phyloP scores from a whole-genome alignment of 2,797 vertebrate genomes.

The Rallus crepitans region DNA sequence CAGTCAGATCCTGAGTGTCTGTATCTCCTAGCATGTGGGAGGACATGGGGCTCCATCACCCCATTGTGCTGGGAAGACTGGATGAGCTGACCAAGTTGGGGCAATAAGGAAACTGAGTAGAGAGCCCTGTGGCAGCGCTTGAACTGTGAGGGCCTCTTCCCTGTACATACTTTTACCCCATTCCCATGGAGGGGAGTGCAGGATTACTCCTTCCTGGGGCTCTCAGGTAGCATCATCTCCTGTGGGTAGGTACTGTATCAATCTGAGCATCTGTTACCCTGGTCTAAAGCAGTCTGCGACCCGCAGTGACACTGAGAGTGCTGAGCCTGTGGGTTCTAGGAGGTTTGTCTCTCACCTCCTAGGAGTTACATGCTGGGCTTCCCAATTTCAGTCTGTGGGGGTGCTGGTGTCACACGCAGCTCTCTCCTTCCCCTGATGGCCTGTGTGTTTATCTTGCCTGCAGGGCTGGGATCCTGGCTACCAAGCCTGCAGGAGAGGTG shows the following conservation, averaged over 20 bases:
- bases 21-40: background rate
- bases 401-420: background rate
- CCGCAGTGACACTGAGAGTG: background rate
- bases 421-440: rapidly evolving
- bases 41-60: rapidly evolving
- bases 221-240: background rate
- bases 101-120: background rate
- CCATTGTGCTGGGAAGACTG: background rate
- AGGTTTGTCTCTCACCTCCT: background rate
- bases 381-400: rapidly evolving
- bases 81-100: background rate
- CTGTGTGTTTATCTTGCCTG: background rate
- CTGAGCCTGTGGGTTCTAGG: background rate
- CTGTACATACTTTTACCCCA: rapidly evolving
- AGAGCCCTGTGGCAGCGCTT: background rate
- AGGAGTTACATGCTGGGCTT: rapidly evolving
- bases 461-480: constrained; percentile 89
- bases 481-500: constrained; percentile 84
- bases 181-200: background rate
- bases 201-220: background rate
- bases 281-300: background rate
- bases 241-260: rapidly evolving
- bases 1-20: background rate
- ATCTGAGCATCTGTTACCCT: rapidly evolving
- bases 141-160: background rate